These are phyloP conservation scores for Sylvilagus floridanus DNA, from an alignment of 2,797 vertebrate species.

Conservation along the genomic window DNA sequence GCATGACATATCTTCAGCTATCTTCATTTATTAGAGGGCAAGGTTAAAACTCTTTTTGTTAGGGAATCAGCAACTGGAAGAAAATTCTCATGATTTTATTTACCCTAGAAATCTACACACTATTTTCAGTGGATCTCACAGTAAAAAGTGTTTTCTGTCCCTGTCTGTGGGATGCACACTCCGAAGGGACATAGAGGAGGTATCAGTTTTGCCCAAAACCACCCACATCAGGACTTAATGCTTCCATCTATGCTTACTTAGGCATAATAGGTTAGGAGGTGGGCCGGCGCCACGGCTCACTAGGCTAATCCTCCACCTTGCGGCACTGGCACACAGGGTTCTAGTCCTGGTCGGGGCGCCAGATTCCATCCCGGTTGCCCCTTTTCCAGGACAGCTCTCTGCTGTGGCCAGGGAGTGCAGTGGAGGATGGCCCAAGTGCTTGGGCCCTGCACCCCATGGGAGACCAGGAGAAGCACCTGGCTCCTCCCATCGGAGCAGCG, in stretches of 20 bases:
- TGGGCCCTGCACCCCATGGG: too few species aligned
- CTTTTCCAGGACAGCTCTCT: too few species aligned
- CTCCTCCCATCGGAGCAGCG: too few species aligned
- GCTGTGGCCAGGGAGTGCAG: too few species aligned
- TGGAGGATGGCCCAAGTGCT: too few species aligned
- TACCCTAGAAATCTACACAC: neutral
- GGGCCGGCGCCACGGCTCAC: neutral
- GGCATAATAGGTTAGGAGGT: neutral
- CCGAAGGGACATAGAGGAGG: too few species aligned
- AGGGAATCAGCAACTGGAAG: neutral
- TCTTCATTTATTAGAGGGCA: neutral
- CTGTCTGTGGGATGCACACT: neutral
- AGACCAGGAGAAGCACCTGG: too few species aligned
- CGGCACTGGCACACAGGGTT: too few species aligned
- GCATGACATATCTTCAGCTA: neutral
- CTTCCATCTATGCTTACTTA: neutral
- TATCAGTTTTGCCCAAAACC: neutral
- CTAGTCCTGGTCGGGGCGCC: too few species aligned
- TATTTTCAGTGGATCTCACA: neutral
- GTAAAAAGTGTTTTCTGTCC: neutral
- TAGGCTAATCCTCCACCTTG: too few species aligned
- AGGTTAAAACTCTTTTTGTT: conserved; percentile 36
- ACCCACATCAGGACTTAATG: neutral
- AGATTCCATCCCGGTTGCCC: too few species aligned
- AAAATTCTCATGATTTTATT: neutral